Conservation (phyloP, 2,888 invertebrate species). For the Corbicula japonica region DNA sequence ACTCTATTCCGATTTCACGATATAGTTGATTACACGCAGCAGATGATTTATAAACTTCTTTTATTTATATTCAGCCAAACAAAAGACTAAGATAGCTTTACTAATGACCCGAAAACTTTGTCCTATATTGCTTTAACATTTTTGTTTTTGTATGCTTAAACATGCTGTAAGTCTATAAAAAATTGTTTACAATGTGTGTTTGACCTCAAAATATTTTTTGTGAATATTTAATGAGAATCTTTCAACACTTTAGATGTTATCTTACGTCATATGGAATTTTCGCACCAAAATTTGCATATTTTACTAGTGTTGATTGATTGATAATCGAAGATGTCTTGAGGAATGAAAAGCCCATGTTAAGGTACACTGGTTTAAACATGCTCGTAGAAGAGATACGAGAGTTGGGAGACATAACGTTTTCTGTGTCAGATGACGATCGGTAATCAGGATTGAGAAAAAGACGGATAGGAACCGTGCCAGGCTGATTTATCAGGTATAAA, state of each 20-base stretch:
- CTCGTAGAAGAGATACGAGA: background rate
- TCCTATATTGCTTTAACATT: conserved; percentile 31
- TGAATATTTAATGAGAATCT: conserved; percentile 34
- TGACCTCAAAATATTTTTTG: conserved; percentile 34
- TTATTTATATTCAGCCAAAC: conserved; percentile 51
- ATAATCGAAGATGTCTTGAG: conserved; percentile 29
- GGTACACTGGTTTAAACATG: conserved; percentile 8
- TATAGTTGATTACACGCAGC: conserved; percentile 23
- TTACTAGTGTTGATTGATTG: conserved; percentile 26
- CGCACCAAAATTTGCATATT: conserved; percentile 38
- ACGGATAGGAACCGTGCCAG: no score
- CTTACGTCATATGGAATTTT: conserved; percentile 26
- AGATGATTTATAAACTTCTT: conserved; percentile 52
- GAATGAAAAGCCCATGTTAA: conserved; percentile 17
- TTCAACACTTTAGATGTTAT: conserved; percentile 58
- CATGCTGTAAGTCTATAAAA: conserved; percentile 36
- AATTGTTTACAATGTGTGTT: conserved; percentile 24
- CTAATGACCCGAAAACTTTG: conserved; percentile 57
- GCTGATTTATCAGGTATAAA: no score
- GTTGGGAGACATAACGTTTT: no score
- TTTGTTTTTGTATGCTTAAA: conserved; percentile 32
- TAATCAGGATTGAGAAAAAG: no score
- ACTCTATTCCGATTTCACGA: conserved; percentile 16
- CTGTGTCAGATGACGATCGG: no score
- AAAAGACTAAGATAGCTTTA: conserved; percentile 43